These are phyloP conservation scores for Leiothrix lutea DNA, from an alignment of 2,113 vertebrate species.

Conservation along the genomic window DNA sequence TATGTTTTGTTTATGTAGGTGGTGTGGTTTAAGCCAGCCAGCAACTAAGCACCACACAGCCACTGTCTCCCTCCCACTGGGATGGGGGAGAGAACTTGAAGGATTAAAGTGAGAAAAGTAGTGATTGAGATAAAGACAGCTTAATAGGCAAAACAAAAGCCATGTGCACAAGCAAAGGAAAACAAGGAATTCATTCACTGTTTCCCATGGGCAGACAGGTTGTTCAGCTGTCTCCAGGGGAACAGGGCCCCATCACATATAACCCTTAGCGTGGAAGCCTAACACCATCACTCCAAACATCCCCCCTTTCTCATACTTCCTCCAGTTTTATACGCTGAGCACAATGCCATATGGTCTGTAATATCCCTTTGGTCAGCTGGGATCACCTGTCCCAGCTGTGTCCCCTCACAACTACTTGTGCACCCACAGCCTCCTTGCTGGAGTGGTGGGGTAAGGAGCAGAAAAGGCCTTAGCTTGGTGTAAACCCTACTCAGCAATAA, in stretches of 20 bases:
- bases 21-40: background rate
- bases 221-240: background rate
- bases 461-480: background rate
- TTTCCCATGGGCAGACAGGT: background rate
- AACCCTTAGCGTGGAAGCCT: background rate
- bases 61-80: fast-evolving
- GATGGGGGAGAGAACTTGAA: background rate
- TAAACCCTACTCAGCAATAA: background rate
- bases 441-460: background rate
- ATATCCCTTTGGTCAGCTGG: background rate
- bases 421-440: fast-evolving
- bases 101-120: background rate
- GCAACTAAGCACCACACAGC: background rate
- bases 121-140: background rate
- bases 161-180: fast-evolving
- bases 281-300: fast-evolving
- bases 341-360: background rate
- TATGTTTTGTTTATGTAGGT: background rate
- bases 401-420: background rate
- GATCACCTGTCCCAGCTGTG: background rate
- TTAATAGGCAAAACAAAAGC: background rate
- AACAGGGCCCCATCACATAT: fast-evolving
- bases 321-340: background rate
- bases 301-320: background rate
- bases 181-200: fast-evolving